Percentiles rank a stretch among this genome's conserved stretches.
Evolutionary conservation across 2,888 invertebrate genomes (phyloP).

Genomic region (Apodemia zela): DNA sequence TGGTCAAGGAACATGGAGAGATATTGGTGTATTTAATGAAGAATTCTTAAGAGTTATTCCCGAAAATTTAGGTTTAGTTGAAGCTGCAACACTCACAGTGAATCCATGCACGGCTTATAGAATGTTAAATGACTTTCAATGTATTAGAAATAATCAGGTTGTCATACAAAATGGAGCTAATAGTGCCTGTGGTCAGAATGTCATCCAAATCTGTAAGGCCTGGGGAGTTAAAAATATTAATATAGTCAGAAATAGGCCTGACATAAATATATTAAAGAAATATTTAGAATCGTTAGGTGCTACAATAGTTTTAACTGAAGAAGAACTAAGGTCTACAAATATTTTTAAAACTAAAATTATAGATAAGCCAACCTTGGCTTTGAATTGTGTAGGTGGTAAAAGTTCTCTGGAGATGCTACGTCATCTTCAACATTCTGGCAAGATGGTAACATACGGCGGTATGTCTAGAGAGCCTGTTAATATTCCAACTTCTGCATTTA

Average conservation of each 20-base stretch:
- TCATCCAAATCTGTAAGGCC: constrained; percentile 93
- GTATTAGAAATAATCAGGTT: constrained; percentile 85
- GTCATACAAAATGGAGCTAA: constrained; percentile 99
- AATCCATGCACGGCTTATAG: constrained; percentile 98
- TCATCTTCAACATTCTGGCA: constrained; percentile 86
- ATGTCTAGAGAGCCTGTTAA: constrained; percentile 97
- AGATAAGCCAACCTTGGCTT: constrained; percentile 87
- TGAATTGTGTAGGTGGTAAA: constrained; percentile 98
- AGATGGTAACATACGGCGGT: constrained; percentile 98
- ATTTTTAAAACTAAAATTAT: constrained; percentile 72
- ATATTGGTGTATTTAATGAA: constrained; percentile 82
- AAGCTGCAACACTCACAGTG: constrained; percentile 93
- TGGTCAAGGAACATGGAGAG: constrained; percentile 94
- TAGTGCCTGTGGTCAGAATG: constrained; percentile 96
- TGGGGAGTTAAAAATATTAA: constrained; percentile 91
- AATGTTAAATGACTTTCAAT: constrained; percentile 95
- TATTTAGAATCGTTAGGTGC: constrained; percentile 90
- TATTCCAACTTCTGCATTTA: constrained; percentile 86
- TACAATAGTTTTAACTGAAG: constrained; percentile 88
- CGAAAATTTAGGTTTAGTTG: constrained; percentile 83
- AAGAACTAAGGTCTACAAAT: constrained; percentile 59
- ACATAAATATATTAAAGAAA: constrained; percentile 85
- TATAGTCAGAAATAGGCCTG: constrained; percentile 90
- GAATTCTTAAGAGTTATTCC: constrained; percentile 85
- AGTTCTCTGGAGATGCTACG: constrained; percentile 92